Evolutionary conservation across 2,888 invertebrate species (phyloP), one percentile per base, ranked within the genome.

Genomic region (Drosophila percnosoma): DNA sequence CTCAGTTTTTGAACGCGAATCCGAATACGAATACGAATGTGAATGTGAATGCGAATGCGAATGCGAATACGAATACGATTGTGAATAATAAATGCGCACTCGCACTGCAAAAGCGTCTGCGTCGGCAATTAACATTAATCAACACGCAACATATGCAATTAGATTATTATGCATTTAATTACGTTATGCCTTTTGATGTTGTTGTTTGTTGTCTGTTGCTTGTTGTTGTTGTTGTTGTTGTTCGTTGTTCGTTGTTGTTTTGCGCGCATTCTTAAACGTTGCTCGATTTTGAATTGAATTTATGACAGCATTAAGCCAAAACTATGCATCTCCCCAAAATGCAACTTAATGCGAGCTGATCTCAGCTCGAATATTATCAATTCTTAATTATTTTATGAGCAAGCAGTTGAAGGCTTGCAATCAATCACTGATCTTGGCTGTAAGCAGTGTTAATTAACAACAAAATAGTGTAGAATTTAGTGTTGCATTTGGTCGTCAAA

Each of bases 101-200:
- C 68, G 75, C 27, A 29, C 75, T 62, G 67, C 65, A 71, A 75
- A 69, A 66, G 66, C 76, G 82, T 80, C 78, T 75, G 77, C 83
- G 76, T 65, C 70, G 79, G 81, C 89, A 90, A 90, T 90, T 90
- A 90, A 82, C 88, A 89, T 89, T 90, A 90, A 90, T 90, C 90
- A 90, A 88, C 87, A 85, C 89, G 82, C 85, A 82, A 85, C 87
- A 87, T 89, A 89, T 89, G 89, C 89, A 89, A 87, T 87, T 89
- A 87, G 86, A 87, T 83, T 88, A 87, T 88, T 87, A 87, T 88
- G 88, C 88, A 78, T 87, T 88, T 87, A 88, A 88, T 87, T 88
- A 87, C 87, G 85, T 78, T 85, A 78, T 85, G 82, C 76, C 68
- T 76, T 72, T 66, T 70, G 49, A 57, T 64, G 38, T 49, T 70